A percentile compares a stretch with the other conserved stretches of the same genome.
Evolutionary conservation across 2,888 invertebrate species (phyloP).

Genomic region (Metacarcinus magister): DNA sequence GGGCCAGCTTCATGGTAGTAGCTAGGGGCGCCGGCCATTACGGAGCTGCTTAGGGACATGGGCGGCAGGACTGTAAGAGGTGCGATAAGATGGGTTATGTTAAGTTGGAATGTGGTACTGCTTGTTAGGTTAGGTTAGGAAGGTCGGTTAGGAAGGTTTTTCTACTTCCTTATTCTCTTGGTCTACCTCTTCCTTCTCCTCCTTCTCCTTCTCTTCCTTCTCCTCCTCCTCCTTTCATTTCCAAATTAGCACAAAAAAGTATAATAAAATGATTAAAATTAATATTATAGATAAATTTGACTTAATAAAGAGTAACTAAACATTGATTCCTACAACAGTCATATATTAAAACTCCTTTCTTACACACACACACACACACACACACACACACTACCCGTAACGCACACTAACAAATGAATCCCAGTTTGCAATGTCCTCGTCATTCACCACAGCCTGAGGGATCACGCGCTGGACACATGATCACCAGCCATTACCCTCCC

Average conservation of each 20-base stretch:
- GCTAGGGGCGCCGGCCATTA: slow-evolving; percentile 83
- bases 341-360: too few species aligned
- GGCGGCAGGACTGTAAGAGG: slow-evolving; percentile 79
- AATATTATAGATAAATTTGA: too few species aligned
- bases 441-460: too few species aligned
- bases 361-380: too few species aligned
- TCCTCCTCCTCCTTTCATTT: not conserved
- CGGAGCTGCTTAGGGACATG: slow-evolving; percentile 80
- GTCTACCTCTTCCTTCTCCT: not conserved
- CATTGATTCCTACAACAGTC: too few species aligned
- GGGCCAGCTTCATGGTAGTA: slow-evolving; percentile 86
- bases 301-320: too few species aligned
- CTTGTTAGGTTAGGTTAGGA: not conserved
- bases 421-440: not conserved
- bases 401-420: not conserved
- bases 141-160: too few species aligned
- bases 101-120: not conserved
- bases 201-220: not conserved
- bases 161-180: not conserved
- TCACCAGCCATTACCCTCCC: too few species aligned
- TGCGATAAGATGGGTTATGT: not conserved
- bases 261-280: too few species aligned
- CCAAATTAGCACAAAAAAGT: too few species aligned
- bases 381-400: too few species aligned
- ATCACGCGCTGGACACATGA: too few species aligned